A percentile compares a stretch with the other conserved stretches of the same genome.
These are phyloP conservation scores for Hephaestus fuliginosus DNA, from an alignment of 2,797 vertebrate genomes.

Conservation along the genomic window DNA sequence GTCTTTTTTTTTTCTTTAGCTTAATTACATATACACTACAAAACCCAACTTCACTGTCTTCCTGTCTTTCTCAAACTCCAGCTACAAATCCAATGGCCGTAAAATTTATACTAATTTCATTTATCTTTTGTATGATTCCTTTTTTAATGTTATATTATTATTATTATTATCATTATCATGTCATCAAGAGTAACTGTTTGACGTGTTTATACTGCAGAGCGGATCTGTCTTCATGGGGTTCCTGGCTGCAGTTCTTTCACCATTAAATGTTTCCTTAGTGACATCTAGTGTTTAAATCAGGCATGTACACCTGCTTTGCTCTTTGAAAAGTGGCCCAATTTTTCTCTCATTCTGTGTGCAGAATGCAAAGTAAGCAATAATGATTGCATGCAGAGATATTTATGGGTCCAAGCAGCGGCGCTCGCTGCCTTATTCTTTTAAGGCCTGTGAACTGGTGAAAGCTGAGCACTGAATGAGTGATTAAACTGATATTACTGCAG, in stretches of 20 bases:
- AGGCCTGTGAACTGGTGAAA: too few species aligned
- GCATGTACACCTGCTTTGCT: background rate
- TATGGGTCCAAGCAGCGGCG: too few species aligned
- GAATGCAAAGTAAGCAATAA: background rate
- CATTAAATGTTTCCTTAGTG: conserved; percentile 40
- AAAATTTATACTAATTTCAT: background rate
- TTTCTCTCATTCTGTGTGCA: background rate
- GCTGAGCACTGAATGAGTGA: too few species aligned
- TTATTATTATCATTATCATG: background rate
- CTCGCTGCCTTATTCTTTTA: too few species aligned
- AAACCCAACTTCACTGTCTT: background rate
- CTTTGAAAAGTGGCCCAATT: background rate
- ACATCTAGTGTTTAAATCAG: conserved; percentile 60
- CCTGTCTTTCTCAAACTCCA: background rate
- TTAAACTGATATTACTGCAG: too few species aligned
- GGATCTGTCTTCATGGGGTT: background rate
- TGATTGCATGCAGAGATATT: background rate
- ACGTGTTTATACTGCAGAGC: background rate
- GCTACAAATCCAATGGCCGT: too few species aligned
- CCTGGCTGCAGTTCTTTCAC: background rate
- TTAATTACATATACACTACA: background rate
- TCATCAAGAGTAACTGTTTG: background rate
- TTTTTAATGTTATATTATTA: background rate
- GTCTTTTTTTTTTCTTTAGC: background rate
- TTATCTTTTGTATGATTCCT: background rate